Evolutionary conservation across 53 echinoderm and acorn worm species (phyloP).

Genomic region (Glandiceps talaboti): DNA sequence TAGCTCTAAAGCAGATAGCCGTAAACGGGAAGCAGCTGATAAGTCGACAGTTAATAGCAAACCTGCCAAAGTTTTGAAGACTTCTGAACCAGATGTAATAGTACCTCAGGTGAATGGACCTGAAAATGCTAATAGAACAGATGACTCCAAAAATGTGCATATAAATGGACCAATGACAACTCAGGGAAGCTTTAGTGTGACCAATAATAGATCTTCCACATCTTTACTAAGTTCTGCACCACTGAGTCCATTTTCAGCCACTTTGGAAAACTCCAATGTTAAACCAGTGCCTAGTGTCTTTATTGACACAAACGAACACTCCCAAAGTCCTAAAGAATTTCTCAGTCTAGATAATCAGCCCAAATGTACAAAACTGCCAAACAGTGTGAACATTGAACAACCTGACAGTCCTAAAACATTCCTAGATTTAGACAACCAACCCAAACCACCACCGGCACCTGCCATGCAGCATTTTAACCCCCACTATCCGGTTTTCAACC

Average conservation of each 20-base stretch:
- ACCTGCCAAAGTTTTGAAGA: neutral
- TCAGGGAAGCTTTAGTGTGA: neutral
- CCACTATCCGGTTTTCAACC: too few species aligned
- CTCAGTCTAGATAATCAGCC: neutral
- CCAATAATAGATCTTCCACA: too few species aligned
- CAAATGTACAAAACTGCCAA: neutral
- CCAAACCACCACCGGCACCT: too few species aligned
- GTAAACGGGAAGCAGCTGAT: neutral
- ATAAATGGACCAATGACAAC: neutral
- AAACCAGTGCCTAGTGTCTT: neutral
- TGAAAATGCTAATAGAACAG: neutral
- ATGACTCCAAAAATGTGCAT: neutral
- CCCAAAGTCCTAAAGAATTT: neutral
- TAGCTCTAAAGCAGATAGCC: neutral
- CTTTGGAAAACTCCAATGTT: neutral
- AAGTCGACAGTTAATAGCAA: neutral
- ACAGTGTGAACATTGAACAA: neutral
- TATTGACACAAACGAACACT: neutral
- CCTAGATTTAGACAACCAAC: neutral
- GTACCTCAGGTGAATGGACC: neutral
- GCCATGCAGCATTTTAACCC: too few species aligned
- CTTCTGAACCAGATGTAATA: neutral
- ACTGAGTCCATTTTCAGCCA: too few species aligned
- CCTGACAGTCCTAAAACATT: neutral
- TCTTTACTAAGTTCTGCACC: neutral